Percentiles rank a stretch among this genome's conserved stretches.
phyloP scores from a whole-genome alignment of 2,797 vertebrate species.

The Neosalanx taihuensis region DNA sequence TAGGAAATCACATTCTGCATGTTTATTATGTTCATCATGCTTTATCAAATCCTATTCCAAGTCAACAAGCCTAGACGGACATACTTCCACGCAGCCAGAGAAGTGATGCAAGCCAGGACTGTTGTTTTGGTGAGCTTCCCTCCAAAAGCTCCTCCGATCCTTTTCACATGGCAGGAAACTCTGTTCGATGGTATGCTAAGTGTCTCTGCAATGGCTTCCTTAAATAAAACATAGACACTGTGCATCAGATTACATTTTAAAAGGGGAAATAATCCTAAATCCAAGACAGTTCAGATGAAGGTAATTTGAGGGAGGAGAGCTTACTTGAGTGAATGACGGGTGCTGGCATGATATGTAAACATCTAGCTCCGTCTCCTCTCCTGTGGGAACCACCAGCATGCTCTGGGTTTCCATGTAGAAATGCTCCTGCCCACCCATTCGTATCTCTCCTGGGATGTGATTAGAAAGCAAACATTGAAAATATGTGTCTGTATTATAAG shows the following conservation, averaged over 20 bases:
- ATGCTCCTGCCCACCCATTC: constrained; percentile 76
- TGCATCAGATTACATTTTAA: neutral
- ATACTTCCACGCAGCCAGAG: constrained; percentile 88
- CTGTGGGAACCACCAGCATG: constrained; percentile 72
- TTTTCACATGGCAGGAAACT: constrained; percentile 83
- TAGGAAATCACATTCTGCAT: no score
- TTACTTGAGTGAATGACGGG: constrained; percentile 66
- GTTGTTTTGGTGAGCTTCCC: constrained; percentile 80
- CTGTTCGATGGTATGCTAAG: constrained; percentile 82
- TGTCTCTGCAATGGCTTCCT: constrained; percentile 80
- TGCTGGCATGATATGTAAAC: constrained; percentile 70
- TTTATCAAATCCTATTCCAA: no score
- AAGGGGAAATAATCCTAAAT: neutral
- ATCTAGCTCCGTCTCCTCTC: constrained; percentile 74
- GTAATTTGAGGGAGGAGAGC: neutral
- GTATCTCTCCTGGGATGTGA: constrained; percentile 62
- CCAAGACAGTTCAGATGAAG: neutral
- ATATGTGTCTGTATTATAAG: neutral
- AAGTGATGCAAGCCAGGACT: constrained; percentile 74
- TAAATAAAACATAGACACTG: constrained; percentile 19
- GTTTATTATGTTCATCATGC: no score
- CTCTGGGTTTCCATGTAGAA: constrained; percentile 83
- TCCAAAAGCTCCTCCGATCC: constrained; percentile 89
- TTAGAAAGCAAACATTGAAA: neutral
- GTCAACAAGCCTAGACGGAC: constrained; percentile 37